These are phyloP conservation scores for Chromobotia macracanthus DNA, from an alignment of 2,797 vertebrate species.

Conservation along the genomic window DNA sequence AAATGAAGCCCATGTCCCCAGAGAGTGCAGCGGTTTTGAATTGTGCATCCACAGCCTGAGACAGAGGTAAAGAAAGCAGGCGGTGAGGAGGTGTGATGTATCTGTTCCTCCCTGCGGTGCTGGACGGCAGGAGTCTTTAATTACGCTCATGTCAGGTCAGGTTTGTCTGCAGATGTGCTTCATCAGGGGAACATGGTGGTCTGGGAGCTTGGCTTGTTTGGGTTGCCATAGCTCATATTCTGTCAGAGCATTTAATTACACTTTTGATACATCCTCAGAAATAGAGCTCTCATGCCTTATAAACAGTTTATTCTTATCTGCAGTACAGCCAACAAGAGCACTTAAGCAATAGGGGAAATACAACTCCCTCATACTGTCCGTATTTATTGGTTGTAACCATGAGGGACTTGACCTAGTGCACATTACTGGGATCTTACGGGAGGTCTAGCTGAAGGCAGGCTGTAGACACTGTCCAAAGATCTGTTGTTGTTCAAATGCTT, in stretches of 20 bases:
- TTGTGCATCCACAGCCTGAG: conserved; percentile 40
- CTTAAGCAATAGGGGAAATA: conserved; percentile 17
- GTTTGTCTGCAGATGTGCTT: neutral
- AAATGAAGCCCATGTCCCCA: conserved; percentile 13
- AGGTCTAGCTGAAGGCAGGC: conserved; percentile 11
- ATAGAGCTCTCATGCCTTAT: conserved; percentile 26
- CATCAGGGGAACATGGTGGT: neutral
- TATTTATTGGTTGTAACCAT: conserved; percentile 22
- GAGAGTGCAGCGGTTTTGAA: conserved; percentile 22
- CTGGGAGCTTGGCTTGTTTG: conserved; percentile 37
- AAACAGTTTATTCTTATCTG: conserved; percentile 30
- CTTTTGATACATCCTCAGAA: conserved; percentile 33
- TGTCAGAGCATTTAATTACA: conserved; percentile 43
- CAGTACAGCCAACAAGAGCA: neutral
- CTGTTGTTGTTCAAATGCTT: conserved; percentile 1
- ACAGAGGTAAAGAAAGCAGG: conserved; percentile 30
- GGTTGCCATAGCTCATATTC: conserved; percentile 39
- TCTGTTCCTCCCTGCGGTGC: conserved; percentile 23
- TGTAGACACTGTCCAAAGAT: neutral
- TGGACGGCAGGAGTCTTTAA: conserved; percentile 47
- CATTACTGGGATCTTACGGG: neutral
- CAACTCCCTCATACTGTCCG: neutral
- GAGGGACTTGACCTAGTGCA: conserved; percentile 20
- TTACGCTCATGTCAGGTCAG: conserved; percentile 43
- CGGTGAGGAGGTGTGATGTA: conserved; percentile 22